Evolutionary conservation across 2,888 invertebrate genomes (phyloP).

Genomic region (Melipona bicolor): DNA sequence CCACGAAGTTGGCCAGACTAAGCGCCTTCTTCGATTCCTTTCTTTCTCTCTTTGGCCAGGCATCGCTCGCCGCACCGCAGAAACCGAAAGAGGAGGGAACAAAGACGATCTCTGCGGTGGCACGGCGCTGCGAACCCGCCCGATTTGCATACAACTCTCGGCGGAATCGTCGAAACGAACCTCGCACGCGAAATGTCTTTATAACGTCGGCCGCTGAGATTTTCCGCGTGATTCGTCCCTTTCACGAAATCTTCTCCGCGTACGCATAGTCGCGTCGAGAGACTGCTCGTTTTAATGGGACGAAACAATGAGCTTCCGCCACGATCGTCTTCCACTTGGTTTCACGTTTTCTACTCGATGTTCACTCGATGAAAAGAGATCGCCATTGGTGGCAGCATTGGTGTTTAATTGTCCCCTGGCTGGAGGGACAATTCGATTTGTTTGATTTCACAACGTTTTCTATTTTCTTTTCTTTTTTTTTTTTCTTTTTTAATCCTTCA

Average conservation of each 20-base stretch:
- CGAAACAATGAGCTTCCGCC: not conserved
- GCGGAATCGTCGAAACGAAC: constrained; percentile 3
- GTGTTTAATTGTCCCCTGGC: constrained; percentile 17
- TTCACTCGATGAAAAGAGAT: not conserved
- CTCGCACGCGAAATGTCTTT: constrained; percentile 54
- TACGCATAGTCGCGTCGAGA: not conserved
- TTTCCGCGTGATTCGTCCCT: constrained; percentile 56
- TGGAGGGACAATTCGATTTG: not conserved
- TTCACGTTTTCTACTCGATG: constrained; percentile 23
- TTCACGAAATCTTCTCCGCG: not conserved
- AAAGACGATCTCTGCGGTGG: constrained; percentile 41
- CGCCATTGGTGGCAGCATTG: constrained; percentile 5
- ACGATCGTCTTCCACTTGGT: constrained; percentile 36
- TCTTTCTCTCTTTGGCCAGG: not conserved
- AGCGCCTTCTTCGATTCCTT: constrained; percentile 15
- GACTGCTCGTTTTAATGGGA: constrained; percentile 10
- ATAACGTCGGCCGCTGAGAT: constrained; percentile 34
- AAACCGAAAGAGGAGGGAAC: constrained; percentile 28
- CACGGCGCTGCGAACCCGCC: constrained; percentile 41
- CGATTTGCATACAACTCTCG: constrained; percentile 57
- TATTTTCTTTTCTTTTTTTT: not conserved
- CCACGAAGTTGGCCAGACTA: constrained; percentile 31
- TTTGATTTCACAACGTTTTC: constrained; percentile 3
- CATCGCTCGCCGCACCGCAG: constrained; percentile 14
- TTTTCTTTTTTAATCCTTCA: not conserved